phyloP scores from a whole-genome alignment of 1,140 invertebrate genomes.

The Habropoda laboriosa region DNA sequence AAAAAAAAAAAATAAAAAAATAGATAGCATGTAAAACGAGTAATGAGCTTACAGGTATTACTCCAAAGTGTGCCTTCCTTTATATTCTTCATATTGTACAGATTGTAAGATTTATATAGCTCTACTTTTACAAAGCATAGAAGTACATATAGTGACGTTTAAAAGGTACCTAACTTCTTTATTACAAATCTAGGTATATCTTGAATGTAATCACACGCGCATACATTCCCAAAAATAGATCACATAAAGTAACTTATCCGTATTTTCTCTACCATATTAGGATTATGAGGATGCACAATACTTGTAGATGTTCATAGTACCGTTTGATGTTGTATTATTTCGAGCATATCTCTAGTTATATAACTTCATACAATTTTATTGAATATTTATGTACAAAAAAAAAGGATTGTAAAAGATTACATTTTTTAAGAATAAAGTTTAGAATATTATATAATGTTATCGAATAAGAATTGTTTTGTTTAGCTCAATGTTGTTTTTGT shows the following conservation, averaged over 20 bases:
- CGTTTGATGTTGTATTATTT: slow-evolving; percentile 58
- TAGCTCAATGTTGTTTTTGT: slow-evolving; percentile 41
- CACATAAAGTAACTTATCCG: slow-evolving; percentile 45
- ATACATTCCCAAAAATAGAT: slow-evolving; percentile 54
- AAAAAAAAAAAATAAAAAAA: slow-evolving; percentile 44
- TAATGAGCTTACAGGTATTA: slow-evolving; percentile 52
- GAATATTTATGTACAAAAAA: slow-evolving; percentile 67
- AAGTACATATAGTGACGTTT: slow-evolving; percentile 7
- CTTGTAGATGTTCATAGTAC: slow-evolving; percentile 48
- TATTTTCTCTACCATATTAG: slow-evolving; percentile 45
- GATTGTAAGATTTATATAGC: slow-evolving; percentile 20
- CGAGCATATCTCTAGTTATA: slow-evolving; percentile 41
- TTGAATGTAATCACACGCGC: slow-evolving; percentile 22
- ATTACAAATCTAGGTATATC: slow-evolving; percentile 42
- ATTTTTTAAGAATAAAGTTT: slow-evolving; percentile 59
- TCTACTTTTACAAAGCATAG: slow-evolving; percentile 26
- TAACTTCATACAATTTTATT: slow-evolving; percentile 45
- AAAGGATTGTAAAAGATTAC: slow-evolving; percentile 37
- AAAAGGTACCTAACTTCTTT: slow-evolving; percentile 43
- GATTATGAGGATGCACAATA: slow-evolving; percentile 55
- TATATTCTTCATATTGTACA: slow-evolving; percentile 58
- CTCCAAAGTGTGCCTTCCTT: slow-evolving; percentile 61
- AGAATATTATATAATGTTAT: slow-evolving; percentile 60
- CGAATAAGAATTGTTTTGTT: slow-evolving; percentile 61
- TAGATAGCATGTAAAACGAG: slow-evolving; percentile 41